Evolutionary conservation across 1,140 invertebrate species (phyloP), one percentile per base, ranked within the genome.

Genomic region (Drosophila pallidifrons): DNA sequence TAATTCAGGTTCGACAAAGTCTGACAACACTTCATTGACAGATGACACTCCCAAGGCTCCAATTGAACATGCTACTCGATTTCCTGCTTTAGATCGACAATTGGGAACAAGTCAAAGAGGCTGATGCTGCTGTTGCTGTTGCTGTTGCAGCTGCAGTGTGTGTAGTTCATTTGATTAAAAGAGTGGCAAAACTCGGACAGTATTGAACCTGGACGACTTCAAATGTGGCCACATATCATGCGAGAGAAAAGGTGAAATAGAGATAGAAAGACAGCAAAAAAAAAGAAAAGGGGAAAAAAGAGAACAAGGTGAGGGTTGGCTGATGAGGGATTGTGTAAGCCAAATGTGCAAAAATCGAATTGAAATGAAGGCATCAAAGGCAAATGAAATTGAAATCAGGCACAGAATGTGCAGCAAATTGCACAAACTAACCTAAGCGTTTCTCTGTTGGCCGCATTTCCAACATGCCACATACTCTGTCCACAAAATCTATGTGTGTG

Each of bases 331-430:
- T 41, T 72, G 57, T 61, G 65, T 10, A 68, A 46, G 64, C 30
- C 38, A 68, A 74, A 55, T 69, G 66, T 70, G 58, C 66, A 66
- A 73, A 67, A 72, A 54, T 72, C 51, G 57, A 77, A 73, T 55
- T 61, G 55, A 61, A 73, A 52, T 77, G 70, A 52, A 73, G 51
- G 57, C 68, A 66, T 65, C 74, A 76, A 76, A 66, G 54, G 73
- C 67, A 71, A 58, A 25, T 59, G 55, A 65, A 75, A 75, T 65
- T 60, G 69, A 75, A 71, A 70, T 70, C 67, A 60, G 28, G 38
- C 67, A 71, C 59, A 47, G n/a, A 52, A 43, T 43, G 41, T 43
- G 41, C 41, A 45, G 41, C 51, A 68, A 51, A 30, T 45, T 54
- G 35, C 55, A 30, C 47, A 25, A 47, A 64, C 52, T 55, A 55